phyloP scores from a whole-genome alignment of 2,113 vertebrate genomes.

The Apodemus speciosus region DNA sequence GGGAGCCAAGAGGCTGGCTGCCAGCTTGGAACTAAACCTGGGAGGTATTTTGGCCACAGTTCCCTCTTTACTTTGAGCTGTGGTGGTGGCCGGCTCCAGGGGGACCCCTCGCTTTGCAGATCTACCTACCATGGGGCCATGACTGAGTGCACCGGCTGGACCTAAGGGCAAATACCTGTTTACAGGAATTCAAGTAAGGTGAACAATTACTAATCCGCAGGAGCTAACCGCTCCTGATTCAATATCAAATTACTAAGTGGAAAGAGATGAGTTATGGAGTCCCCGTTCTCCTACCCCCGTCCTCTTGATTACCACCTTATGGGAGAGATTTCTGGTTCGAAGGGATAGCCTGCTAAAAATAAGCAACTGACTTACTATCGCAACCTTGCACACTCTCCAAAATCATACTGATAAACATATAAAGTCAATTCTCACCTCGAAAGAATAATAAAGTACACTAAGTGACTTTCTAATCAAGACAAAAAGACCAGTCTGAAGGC shows the following conservation, averaged over 20 bases:
- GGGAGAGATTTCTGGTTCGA: not conserved
- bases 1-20: not conserved
- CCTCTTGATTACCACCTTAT: not conserved
- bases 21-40: not conserved
- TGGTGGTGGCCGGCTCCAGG: not conserved
- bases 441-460: not conserved
- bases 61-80: not conserved
- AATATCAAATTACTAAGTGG: not conserved
- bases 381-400: not conserved
- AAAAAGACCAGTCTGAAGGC: not conserved
- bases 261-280: not conserved
- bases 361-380: not conserved
- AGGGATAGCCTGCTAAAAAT: not conserved
- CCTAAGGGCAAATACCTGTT: not conserved
- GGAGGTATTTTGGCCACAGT: not conserved
- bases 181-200: not conserved
- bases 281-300: not conserved
- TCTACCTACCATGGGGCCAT: not conserved
- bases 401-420: not conserved
- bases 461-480: slow-evolving; percentile 19
- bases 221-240: not conserved
- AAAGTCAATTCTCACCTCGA: not conserved
- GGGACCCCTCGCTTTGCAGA: not conserved
- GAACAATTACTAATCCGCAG: not conserved
- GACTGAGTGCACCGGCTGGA: not conserved